These are phyloP conservation scores for Planococcus citri DNA, from an alignment of 1,140 invertebrate genomes.

Conservation along the genomic window DNA sequence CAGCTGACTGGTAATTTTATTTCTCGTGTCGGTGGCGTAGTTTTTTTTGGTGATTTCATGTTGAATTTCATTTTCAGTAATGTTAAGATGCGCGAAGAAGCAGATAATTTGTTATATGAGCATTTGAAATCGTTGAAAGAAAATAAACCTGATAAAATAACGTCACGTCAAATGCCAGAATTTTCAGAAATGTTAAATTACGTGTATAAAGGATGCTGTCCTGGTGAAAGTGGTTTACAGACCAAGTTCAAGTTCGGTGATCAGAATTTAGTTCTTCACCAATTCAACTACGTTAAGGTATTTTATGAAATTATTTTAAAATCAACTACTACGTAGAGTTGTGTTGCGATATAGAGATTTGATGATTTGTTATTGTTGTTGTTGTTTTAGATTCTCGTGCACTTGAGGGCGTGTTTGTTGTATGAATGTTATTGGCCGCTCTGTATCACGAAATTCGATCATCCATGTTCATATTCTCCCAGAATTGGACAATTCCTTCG, in stretches of 20 bases:
- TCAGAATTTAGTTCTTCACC: conserved; percentile 41
- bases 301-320: too few relatives aligned
- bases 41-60: neutral
- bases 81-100: conserved; percentile 62
- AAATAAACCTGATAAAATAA: neutral
- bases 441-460: neutral
- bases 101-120: conserved; percentile 54
- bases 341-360: too few relatives aligned
- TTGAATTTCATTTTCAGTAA: conserved; percentile 47
- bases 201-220: conserved; percentile 47
- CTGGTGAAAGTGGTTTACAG: conserved; percentile 42
- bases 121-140: conserved; percentile 33
- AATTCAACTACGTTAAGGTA: conserved; percentile 36
- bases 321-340: too few relatives aligned
- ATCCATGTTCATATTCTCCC: neutral
- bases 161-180: conserved; percentile 36
- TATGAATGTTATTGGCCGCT: conserved; percentile 5
- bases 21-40: neutral
- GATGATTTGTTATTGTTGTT: conserved; percentile 10
- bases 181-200: conserved; percentile 51
- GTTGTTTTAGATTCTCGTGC: neutral
- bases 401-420: neutral
- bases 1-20: conserved; percentile 57
- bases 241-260: conserved; percentile 41
- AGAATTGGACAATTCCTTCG: neutral